Base-by-base conservation (phyloP, 2,797 vertebrate species). In the Pachyuromys duprasi region DNA sequence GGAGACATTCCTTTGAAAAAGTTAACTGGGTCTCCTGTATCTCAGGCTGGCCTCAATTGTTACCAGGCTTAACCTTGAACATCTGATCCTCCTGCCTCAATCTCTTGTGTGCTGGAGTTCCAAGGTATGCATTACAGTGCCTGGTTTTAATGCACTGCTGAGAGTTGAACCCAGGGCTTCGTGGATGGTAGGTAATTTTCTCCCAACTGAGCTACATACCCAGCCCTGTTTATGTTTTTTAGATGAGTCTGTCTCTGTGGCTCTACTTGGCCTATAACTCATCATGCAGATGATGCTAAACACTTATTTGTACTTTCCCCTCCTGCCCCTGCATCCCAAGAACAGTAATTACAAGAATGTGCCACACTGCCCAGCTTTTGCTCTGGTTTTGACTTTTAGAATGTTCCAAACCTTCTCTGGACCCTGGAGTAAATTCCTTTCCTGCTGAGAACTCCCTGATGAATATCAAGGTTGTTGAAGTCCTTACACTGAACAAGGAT, bases 401-500 rank as follows among this genome's bases (percentile, higher is more conserved):
- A 78, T 86, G 70, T 93, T 26, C 86, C 62, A n/a, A 55, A 55
- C 9, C 84, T 91, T 63, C 45, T 1, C 1, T 26, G 36, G 57
- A 70, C 33, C 62, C 67, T 86, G 60, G 60, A 0, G 12, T 89
- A 20, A 62, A 78, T 36, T 36, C 12, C 91, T 79, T 67, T 86
- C 57, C 95, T 88, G 13, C 78, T 49, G 81, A 79, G 80, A 93
- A 82, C 62, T 90, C 95, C 28, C 69, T 82, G 49, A 90, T 33
- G 84, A 88, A 96, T 8, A 97, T 97, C 26, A 36, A 93, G 22
- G 87, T 97, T 5, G 95, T 97, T 5, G 97, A 97, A 67, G 94
- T 97, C 60, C 97, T 97, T 42, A 97, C 97, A n/a, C 76, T 97
- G 65, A 97, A 97, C 91, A 87, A 96, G 84, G 94, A 97, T 82